Base-by-base conservation (phyloP, 2,113 vertebrate genomes). In the Ictidomys tridecemlineatus region DNA sequence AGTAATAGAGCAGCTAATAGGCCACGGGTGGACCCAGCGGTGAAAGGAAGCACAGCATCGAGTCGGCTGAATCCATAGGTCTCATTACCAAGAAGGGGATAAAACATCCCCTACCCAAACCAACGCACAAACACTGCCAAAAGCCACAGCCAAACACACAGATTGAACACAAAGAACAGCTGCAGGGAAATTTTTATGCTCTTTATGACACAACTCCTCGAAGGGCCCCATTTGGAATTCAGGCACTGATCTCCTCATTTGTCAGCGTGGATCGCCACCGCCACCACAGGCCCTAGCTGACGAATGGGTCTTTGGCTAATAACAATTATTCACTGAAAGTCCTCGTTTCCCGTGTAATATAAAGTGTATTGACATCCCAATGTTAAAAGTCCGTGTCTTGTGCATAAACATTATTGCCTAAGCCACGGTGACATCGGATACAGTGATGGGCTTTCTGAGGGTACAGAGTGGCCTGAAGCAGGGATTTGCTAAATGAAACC, bases 131-230 rank as follows among this genome's bases (percentile, higher is more conserved):
- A 94, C 0, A n/a, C 87, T 96, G 97, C 96, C 98, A 96, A 97
- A 96, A 97, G 95, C 93, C 95, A 97, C 77, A 95, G 95, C 95
- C 97, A 97, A 93, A 97, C n/a, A 96, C 89, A 90, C 93, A 98
- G 97, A 89, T 11, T 87, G 93, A 96, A 97, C 96, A 92, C 92
- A 92, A 95, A 95, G 93, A 97, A 97, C 97, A 97, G 97, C 97
- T 97, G 97, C 28, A 11, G 93, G 85, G 89, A 97, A 97, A 97
- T 88, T 88, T 90, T 70, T 94, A 94, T 91, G 94, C 65, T 97
- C 91, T 95, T 97, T 97, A 82, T 95, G 72, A 95, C 28, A 90
- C 83, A 94, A 53, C 96, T 92, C 95, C 97, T 97, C 94, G 17
- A 90, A 93, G 87, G 95, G 92, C 86, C 65, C 12, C n/a, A 87